phyloP scores from a whole-genome alignment of 2,113 vertebrate genomes.

The Athene cunicularia region DNA sequence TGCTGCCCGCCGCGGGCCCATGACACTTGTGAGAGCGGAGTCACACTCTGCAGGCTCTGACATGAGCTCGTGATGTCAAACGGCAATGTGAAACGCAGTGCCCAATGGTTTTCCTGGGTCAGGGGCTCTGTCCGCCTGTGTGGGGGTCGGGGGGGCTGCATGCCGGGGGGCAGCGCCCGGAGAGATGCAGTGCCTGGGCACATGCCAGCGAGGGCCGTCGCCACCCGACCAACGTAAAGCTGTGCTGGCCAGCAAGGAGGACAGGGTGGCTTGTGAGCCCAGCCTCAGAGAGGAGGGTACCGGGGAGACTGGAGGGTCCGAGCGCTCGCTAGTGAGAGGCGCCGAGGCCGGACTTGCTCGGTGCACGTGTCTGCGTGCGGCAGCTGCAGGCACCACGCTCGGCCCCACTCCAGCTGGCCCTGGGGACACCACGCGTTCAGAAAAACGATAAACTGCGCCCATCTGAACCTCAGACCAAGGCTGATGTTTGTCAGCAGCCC shows the following conservation, averaged over 20 bases:
- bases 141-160: fast-evolving
- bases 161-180: fast-evolving
- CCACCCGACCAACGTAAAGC: fast-evolving
- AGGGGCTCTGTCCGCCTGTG: too few species aligned
- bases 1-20: too few species aligned
- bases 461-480: neutral
- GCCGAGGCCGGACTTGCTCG: fast-evolving
- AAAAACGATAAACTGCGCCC: neutral
- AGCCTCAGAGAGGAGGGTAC: fast-evolving
- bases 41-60: fast-evolving
- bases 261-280: neutral
- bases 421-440: fast-evolving
- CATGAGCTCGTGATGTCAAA: fast-evolving
- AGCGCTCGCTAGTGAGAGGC: neutral
- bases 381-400: fast-evolving
- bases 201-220: fast-evolving
- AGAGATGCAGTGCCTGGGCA: too few species aligned
- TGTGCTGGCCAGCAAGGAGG: fast-evolving
- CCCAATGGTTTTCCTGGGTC: too few species aligned
- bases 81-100: fast-evolving
- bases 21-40: fast-evolving
- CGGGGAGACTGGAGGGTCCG: fast-evolving
- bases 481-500: neutral
- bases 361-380: fast-evolving
- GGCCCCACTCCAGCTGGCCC: too few species aligned